These are phyloP conservation scores for Folsomia manolachei DNA, from an alignment of 2,888 invertebrate species.

Conservation along the genomic window DNA sequence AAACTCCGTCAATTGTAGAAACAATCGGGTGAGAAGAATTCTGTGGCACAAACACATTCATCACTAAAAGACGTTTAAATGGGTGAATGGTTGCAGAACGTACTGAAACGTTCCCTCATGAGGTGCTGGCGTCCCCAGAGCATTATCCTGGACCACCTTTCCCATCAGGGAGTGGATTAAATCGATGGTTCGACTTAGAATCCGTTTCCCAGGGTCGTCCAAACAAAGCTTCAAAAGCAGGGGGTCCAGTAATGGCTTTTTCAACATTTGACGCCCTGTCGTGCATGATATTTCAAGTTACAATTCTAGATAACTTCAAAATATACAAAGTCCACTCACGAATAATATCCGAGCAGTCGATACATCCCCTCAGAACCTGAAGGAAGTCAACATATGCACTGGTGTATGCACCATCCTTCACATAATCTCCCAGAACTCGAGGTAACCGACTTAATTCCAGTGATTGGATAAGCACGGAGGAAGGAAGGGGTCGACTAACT, in stretches of 20 bases:
- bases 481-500: constrained; percentile 9
- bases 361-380: constrained; percentile 29
- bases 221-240: constrained; percentile 30
- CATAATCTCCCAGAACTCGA: constrained; percentile 14
- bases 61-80: not conserved
- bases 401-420: constrained; percentile 24
- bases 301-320: not conserved
- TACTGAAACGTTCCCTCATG: constrained; percentile 36
- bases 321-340: constrained; percentile 16
- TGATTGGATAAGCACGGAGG: constrained; percentile 13
- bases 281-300: not conserved
- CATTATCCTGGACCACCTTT: not conserved
- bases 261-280: constrained; percentile 17
- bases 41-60: constrained; percentile 14
- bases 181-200: constrained; percentile 33
- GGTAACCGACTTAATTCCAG: constrained; percentile 32
- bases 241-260: constrained; percentile 31
- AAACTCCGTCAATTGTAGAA: constrained; percentile 15
- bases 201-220: constrained; percentile 24
- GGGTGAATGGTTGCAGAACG: not conserved
- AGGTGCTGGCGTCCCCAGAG: constrained; percentile 17
- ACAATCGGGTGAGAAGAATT: constrained; percentile 27
- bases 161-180: constrained; percentile 35
- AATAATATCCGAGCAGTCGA: constrained; percentile 34
- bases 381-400: constrained; percentile 26